These are phyloP conservation scores for Himantopus leucocephalus DNA, from an alignment of 2,113 vertebrate genomes.

Conservation along the genomic window DNA sequence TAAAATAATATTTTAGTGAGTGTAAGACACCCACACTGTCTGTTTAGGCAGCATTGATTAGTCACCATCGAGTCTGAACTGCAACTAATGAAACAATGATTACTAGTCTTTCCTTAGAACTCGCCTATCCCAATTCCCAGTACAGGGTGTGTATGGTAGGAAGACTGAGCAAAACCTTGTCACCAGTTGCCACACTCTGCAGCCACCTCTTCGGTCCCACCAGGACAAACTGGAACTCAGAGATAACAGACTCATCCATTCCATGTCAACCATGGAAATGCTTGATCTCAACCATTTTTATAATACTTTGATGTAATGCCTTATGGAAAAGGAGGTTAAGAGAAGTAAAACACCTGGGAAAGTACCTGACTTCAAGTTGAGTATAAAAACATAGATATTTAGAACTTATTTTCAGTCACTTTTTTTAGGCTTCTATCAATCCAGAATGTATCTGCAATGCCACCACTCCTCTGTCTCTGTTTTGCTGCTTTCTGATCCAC, in stretches of 20 bases:
- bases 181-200: not conserved
- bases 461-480: not conserved
- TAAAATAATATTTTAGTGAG: not conserved
- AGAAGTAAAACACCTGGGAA: not conserved
- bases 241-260: not conserved
- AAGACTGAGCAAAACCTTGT: not conserved
- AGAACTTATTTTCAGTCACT: not conserved
- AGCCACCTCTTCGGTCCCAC: not conserved
- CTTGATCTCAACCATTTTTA: not conserved
- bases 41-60: not conserved
- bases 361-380: not conserved
- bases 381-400: not conserved
- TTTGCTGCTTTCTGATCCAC: not conserved
- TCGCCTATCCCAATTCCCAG: rapidly evolving
- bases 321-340: not conserved
- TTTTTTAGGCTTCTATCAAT: not conserved
- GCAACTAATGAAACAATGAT: not conserved
- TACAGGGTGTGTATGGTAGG: not conserved
- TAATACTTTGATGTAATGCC: not conserved
- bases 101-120: not conserved
- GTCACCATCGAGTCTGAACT: not conserved
- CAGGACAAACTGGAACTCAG: not conserved
- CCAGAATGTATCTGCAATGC: not conserved
- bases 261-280: not conserved
- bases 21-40: not conserved